Base-by-base conservation (phyloP, 2,888 invertebrate genomes). In the Thecocarcelia acutangulata region DNA sequence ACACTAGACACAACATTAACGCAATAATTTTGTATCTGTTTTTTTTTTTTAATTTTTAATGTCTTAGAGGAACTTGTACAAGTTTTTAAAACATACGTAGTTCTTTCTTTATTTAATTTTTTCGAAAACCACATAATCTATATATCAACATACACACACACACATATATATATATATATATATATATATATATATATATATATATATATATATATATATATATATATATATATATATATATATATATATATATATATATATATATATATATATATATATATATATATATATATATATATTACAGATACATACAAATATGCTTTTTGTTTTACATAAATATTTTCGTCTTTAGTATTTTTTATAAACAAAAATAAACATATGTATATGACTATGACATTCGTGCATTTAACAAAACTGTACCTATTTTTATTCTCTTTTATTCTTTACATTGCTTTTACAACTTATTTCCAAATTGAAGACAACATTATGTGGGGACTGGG, bases 401-500 rank as follows among this genome's bases (percentile, higher is more conserved):
- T 6, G 28, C n/a, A 46, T 77, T 63, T 59, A 75, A 70, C 80
- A 63, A 73, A 78, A 72, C 66, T 21, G 52, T 78, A 74, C 79
- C 82, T 83, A 80, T 79, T 83, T 85, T 85, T 93, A 93, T 93
- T 96, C 72, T 78, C 77, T 69, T 69, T 64, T 58, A 56, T 78
- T 74, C 40, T 58, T 78, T 50, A 6, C 54, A 21, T 69, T 50
- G 42, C 54, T 56, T 33, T 56, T 66, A 46, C 37, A 48, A 61
- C 33, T 56, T 37, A 48, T 50, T 1, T 15, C 37, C 15, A 11
- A 28, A 56, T 63, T 66, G 93, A 96, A 97, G 97, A 97, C 87
- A 91, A 91, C 96, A 97, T 97, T 95, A 97, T 97, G 97, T 97
- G 97, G 97, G 97, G 97, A 93, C 95, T 97, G 95, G 97, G 97